Conservation (phyloP, 2,888 invertebrate species). For the Chymomyza caudatula region DNA sequence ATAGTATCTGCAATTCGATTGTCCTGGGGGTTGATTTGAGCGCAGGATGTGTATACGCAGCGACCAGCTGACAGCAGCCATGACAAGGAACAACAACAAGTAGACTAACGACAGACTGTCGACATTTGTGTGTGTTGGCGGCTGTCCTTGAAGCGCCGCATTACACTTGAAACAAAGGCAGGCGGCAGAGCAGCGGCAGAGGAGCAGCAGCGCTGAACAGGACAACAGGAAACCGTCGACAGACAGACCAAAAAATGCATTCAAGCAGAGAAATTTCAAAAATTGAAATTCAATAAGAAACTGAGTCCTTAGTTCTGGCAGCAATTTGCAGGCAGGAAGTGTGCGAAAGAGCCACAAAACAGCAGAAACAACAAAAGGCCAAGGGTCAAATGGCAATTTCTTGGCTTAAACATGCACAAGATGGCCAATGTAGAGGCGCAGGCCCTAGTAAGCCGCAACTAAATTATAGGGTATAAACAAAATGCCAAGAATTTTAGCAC, state of each 20-base stretch:
- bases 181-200: neutral
- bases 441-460: neutral
- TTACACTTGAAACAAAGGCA: slow-evolving; percentile 41
- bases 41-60: slow-evolving; percentile 28
- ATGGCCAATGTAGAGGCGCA: slow-evolving; percentile 5
- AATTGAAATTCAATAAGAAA: slow-evolving; percentile 63
- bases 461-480: slow-evolving; percentile 10
- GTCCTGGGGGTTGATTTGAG: slow-evolving; percentile 56
- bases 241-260: slow-evolving; percentile 45
- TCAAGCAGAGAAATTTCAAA: slow-evolving; percentile 39
- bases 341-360: slow-evolving; percentile 3
- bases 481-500: slow-evolving; percentile 22
- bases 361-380: slow-evolving; percentile 15
- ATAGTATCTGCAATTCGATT: slow-evolving; percentile 46
- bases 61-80: neutral
- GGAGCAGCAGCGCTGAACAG: slow-evolving; percentile 23
- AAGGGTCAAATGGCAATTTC: slow-evolving; percentile 28
- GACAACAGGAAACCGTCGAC: slow-evolving; percentile 41
- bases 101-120: slow-evolving; percentile 14
- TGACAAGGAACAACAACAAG: slow-evolving; percentile 4
- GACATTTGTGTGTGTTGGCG: slow-evolving; percentile 3
- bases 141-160: slow-evolving; percentile 30
- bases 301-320: neutral
- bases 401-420: slow-evolving; percentile 20
- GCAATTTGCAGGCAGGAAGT: slow-evolving; percentile 36